Base-by-base conservation (phyloP, 2,888 invertebrate genomes). In the Nymphalis urticae region DNA sequence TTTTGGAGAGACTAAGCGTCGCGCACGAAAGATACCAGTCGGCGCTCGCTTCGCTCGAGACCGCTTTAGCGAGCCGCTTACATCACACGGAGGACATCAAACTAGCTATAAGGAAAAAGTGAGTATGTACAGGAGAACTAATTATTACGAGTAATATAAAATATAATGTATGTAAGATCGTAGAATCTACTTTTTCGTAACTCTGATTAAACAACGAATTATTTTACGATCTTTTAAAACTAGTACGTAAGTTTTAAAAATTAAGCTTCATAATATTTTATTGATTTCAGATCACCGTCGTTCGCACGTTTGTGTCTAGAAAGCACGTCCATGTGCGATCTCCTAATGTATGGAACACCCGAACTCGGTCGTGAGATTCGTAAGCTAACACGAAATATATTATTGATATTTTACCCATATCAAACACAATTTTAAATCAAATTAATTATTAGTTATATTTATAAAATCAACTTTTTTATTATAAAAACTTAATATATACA, bases 1-100 rank as follows among this genome's bases (percentile, higher is more conserved):
- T 97, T 76, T 91, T 96, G 75, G 97, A 97, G 75, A 93, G 96
- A 60, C 88, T 97, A 48, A 94, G 94, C 76, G 91, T 94, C 4
- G 96, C 97, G 0, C 97, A 97, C 82, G 96, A 96, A 79, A 88
- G 95, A 0, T 97, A 97, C 85, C 95, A 95, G 77, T 87, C 94
- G 0, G 96, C 97, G 16, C 92, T 97, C 68, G 89, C 94, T 36
- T 94, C 95, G 51, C 86, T 97, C 17, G 96, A 96, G 81, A 88
- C 94, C 48, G 95, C 96, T 75, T 93, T 97, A 68, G 94, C 94
- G 0, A 95, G 95, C 8, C 93, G 96, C 62, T 85, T 97, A 69
- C 96, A 96, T 77, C 95, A 95, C 78, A 97, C 97, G 0, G 97
- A 97, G 79, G 97, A 97, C 74, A 95, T 96, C 77, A 94, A 97